Percentiles rank a stretch among this genome's conserved stretches.
Evolutionary conservation across 2,113 vertebrate species (phyloP).

Genomic region (Thryonomys swinderianus): DNA sequence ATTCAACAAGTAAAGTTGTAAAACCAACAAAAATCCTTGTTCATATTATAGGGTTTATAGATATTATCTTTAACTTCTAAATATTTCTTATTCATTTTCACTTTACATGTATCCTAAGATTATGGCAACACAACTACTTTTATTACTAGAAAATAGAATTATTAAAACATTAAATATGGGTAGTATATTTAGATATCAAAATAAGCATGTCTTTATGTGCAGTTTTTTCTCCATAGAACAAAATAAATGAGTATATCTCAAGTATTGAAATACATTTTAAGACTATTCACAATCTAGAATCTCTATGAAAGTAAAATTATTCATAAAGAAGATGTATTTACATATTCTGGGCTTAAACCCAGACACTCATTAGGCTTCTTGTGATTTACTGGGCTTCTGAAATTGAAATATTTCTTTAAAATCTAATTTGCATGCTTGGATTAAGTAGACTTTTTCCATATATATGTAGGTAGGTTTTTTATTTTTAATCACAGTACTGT

Average conservation of each 20-base stretch:
- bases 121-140: background rate
- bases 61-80: background rate
- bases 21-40: background rate
- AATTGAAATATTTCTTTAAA: constrained; percentile 26
- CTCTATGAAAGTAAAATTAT: background rate
- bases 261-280: background rate
- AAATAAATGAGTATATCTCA: background rate
- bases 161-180: background rate
- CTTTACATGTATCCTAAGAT: background rate
- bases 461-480: background rate
- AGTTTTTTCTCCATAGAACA: background rate
- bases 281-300: background rate
- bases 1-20: background rate
- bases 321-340: background rate
- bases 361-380: background rate
- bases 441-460: background rate
- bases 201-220: background rate
- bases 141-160: background rate
- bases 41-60: background rate
- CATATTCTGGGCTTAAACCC: background rate
- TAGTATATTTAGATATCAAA: constrained; percentile 16
- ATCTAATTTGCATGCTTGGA: background rate
- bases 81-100: background rate
- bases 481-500: background rate
- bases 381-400: background rate